These are phyloP conservation scores for Beroe ovata DNA, from an alignment of 37 sponge, comb jelly and placozoan genomes.

Conservation along the genomic window DNA sequence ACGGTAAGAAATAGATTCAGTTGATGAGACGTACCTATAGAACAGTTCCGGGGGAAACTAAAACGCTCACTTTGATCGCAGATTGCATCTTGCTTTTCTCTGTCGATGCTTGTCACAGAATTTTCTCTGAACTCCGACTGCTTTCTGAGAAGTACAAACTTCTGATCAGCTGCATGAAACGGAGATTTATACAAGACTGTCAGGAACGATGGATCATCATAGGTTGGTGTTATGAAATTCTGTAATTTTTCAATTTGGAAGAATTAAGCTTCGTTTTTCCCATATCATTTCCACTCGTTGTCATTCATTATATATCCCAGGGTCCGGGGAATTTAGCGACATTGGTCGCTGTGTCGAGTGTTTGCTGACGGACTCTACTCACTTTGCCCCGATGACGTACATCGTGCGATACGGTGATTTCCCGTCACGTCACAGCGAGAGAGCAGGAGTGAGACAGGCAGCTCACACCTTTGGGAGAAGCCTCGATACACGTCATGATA, in stretches of 20 bases:
- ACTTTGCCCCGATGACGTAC: background rate
- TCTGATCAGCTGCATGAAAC: background rate
- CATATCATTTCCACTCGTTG: too few species aligned
- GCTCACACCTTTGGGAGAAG: background rate
- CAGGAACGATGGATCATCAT: background rate
- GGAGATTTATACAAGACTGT: background rate
- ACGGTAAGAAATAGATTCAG: too few species aligned
- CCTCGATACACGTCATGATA: too few species aligned
- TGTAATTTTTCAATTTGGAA: too few species aligned
- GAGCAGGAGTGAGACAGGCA: background rate
- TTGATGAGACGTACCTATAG: too few species aligned
- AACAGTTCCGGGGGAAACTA: too few species aligned
- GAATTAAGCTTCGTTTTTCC: too few species aligned
- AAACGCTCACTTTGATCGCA: too few species aligned
- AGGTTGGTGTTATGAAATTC: background rate
- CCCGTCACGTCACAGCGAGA: background rate
- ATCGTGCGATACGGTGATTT: background rate
- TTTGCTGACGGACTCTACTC: background rate
- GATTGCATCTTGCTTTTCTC: background rate
- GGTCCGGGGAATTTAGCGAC: background rate
- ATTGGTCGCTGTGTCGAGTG: background rate
- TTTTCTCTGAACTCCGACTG: background rate
- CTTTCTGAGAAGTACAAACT: background rate
- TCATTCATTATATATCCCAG: too few species aligned
- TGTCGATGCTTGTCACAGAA: background rate